Conservation (phyloP, 2,888 invertebrate species). For the Axea sp. region DNA sequence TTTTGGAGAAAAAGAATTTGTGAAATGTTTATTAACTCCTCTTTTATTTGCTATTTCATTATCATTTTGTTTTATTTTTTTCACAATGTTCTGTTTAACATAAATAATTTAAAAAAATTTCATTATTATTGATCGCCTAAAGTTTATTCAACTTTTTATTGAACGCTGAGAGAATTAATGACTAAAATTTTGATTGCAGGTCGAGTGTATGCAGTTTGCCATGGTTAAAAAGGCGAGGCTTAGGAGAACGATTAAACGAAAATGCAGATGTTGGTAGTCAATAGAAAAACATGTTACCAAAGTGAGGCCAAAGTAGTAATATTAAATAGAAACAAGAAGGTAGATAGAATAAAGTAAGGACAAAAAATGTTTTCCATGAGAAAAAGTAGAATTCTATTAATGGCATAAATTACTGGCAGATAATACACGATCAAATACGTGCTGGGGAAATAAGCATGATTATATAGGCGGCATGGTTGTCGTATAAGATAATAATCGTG, state of each 20-base stretch:
- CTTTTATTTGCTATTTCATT: too few species aligned
- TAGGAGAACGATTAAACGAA: conserved; percentile 17
- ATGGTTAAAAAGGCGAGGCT: conserved; percentile 18
- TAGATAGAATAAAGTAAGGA: background rate
- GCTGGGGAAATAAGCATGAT: conserved; percentile 20
- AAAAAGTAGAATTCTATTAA: background rate
- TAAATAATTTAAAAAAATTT: too few species aligned
- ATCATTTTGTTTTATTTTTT: too few species aligned
- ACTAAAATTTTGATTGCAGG: conserved; percentile 9
- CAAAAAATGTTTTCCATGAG: background rate
- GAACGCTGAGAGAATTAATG: too few species aligned
- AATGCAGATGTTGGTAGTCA: conserved; percentile 18
- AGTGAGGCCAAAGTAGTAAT: conserved; percentile 19
- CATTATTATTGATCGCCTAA: too few species aligned
- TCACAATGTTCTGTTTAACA: too few species aligned
- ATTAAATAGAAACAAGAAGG: conserved; percentile 2
- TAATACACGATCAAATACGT: conserved; percentile 12
- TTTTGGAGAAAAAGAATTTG: too few species aligned
- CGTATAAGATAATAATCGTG: conserved; percentile 17
- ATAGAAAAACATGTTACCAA: conserved; percentile 23
- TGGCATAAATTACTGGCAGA: conserved; percentile 1
- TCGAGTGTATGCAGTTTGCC: background rate
- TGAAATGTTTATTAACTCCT: too few species aligned
- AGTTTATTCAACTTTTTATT: too few species aligned
- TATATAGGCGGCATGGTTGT: conserved; percentile 3